Evolutionary conservation across 2,113 vertebrate genomes (phyloP), one percentile per base, ranked within the genome.

Genomic region (Sinocyclocheilus grahami): DNA sequence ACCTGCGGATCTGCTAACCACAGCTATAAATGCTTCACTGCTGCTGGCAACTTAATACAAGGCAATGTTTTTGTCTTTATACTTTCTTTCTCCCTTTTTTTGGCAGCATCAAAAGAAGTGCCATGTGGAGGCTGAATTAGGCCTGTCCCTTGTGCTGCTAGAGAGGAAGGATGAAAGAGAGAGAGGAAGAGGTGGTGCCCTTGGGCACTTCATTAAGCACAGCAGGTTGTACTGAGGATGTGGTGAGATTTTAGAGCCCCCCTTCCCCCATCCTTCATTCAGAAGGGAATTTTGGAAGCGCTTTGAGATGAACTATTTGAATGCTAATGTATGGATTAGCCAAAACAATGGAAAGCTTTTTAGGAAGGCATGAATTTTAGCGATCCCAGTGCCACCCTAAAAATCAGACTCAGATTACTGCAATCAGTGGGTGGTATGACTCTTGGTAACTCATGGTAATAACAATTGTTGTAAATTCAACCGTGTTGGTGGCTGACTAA

Each of bases 141-240:
- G 22, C 46, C n/a, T 24, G 53, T 55, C n/a, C 53, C 33, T 20
- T 22, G 18, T 67, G 27, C 7, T 53, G 48, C 46, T 30, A 20
- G 58, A 62, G 39, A 74, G 63, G 48, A 27, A 63, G 33, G 48
- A 51, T 48, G 51, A 83, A 71, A 51, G 72, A 71, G 74, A 37
- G 72, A 24, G 74, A 58, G 27, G 24, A 71, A 74, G 10, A 55
- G 60, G 33, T 48, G 65, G 3, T 80, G 63, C 81, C 81, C 63
- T 72, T 55, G 60, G 69, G 81, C 62, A 42, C 65, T 74, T 86
- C 82, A 86, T 87, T 79, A 86, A 80, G 65, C 75, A 58, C 71
- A 69, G 81, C 67, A 85, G 88, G 85, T 76, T 84, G 58, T 51
- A n/a, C 30, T 18, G 88, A 86, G 76, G 87, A 86, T 88, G 84